Evolutionary conservation across 2,888 invertebrate species (phyloP).

Genomic region (Atrina japonica): DNA sequence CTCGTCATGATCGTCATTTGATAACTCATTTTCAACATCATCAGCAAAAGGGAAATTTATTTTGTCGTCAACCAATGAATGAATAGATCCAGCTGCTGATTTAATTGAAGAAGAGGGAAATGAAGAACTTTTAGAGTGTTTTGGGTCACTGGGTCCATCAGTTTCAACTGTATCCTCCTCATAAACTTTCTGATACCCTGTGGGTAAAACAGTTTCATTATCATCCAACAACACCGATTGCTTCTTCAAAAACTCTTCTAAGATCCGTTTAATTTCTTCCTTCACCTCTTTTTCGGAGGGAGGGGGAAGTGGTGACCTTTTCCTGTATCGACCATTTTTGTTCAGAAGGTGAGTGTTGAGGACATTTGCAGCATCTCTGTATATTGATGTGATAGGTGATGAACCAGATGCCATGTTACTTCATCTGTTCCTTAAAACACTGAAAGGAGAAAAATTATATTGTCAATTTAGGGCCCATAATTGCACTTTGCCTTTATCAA

Average conservation of each 20-base stretch:
- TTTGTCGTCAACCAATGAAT: conserved; percentile 23
- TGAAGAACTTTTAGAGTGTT: background rate
- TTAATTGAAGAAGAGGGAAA: conserved; percentile 8
- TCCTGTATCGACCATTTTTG: conserved; percentile 1
- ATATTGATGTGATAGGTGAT: background rate
- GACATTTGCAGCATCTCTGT: conserved; percentile 31
- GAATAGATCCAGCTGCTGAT: conserved; percentile 21
- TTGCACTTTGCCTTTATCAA: too few relatives aligned
- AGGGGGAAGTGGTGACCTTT: conserved; percentile 9
- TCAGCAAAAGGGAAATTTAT: conserved; percentile 59
- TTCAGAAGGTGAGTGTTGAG: conserved; percentile 25
- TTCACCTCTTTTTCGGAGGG: conserved; percentile 57
- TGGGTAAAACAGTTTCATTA: conserved; percentile 19
- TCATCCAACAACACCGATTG: conserved; percentile 34
- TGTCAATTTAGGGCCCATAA: too few relatives aligned
- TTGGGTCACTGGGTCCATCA: conserved; percentile 5
- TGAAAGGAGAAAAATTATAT: too few relatives aligned
- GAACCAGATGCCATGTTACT: conserved; percentile 25
- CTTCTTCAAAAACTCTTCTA: conserved; percentile 66
- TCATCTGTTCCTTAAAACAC: too few relatives aligned
- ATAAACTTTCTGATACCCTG: conserved; percentile 36
- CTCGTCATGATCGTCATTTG: conserved; percentile 4
- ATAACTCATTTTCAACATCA: conserved; percentile 36
- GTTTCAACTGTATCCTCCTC: conserved; percentile 32
- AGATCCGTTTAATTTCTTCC: conserved; percentile 63